Conservation (phyloP, 1,140 invertebrate species). For the Scaptomyza montana region DNA sequence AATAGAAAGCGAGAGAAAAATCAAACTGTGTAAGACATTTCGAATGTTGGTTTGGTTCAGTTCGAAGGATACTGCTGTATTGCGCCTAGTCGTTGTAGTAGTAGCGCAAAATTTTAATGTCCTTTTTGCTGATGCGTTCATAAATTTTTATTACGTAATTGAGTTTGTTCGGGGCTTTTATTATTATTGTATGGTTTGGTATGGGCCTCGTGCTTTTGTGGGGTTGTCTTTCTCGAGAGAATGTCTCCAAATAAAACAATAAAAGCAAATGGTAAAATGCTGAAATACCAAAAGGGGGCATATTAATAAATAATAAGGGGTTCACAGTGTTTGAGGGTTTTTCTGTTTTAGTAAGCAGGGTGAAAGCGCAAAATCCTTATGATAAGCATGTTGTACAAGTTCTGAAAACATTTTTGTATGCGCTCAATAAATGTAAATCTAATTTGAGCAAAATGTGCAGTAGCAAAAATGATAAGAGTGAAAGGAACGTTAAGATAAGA, state of each 20-base stretch:
- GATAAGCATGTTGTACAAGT: constrained; percentile 28
- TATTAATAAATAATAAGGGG: constrained; percentile 66
- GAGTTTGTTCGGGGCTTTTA: constrained; percentile 52
- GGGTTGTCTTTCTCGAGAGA: constrained; percentile 39
- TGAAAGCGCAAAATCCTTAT: constrained; percentile 18
- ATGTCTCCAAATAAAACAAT: constrained; percentile 72
- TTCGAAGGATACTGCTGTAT: constrained; percentile 15
- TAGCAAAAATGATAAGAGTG: background rate
- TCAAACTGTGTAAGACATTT: constrained; percentile 15
- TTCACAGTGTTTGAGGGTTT: constrained; percentile 6
- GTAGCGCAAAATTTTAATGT: constrained; percentile 64
- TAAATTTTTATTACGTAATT: constrained; percentile 80
- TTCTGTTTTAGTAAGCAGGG: background rate
- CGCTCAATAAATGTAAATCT: constrained; percentile 38
- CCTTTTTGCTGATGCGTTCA: constrained; percentile 52
- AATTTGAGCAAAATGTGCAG: constrained; percentile 16
- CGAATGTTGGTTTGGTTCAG: background rate
- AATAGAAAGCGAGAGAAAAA: constrained; percentile 25
- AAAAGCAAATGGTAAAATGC: constrained; percentile 69
- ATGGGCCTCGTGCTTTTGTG: constrained; percentile 24
- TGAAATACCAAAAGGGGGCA: constrained; percentile 24
- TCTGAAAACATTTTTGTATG: background rate
- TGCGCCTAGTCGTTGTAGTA: background rate
- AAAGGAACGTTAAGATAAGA: background rate
- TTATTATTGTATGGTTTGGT: background rate